Evolutionary conservation across 2,797 vertebrate genomes (phyloP).

Genomic region (Sebastes trivittatus): DNA sequence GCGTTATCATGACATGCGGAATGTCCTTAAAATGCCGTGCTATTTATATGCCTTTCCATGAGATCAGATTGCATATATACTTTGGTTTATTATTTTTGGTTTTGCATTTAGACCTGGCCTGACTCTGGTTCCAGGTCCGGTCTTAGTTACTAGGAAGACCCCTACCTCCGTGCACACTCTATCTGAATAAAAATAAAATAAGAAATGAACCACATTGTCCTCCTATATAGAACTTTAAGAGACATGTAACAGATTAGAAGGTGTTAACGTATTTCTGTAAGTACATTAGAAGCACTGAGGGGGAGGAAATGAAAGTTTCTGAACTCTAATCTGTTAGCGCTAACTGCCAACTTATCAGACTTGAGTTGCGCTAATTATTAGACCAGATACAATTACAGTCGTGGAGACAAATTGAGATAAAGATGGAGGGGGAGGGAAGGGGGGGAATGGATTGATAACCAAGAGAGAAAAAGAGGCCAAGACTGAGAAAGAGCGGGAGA

Average conservation of each 20-base stretch:
- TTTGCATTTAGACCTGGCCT: background rate
- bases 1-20: too few relatives aligned
- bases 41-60: too few relatives aligned
- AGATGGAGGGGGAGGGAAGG: background rate
- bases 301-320: slow-evolving; percentile 41
- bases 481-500: slow-evolving; percentile 4
- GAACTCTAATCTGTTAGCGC: slow-evolving; percentile 36
- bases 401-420: slow-evolving; percentile 33
- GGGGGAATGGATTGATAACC: slow-evolving; percentile 24
- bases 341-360: slow-evolving; percentile 42
- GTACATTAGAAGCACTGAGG: background rate
- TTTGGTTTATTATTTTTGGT: background rate
- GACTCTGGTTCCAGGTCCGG: background rate
- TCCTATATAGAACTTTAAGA: background rate
- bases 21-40: too few relatives aligned
- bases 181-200: background rate
- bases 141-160: background rate
- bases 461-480: slow-evolving; percentile 3
- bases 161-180: background rate
- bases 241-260: background rate
- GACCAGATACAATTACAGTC: slow-evolving; percentile 53
- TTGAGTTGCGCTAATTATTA: slow-evolving; percentile 51
- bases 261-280: background rate
- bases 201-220: background rate
- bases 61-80: background rate